Percentiles rank a stretch among this genome's conserved stretches.
These are phyloP conservation scores for Hedychridium roseum DNA, from an alignment of 2,888 invertebrate genomes.

Conservation along the genomic window DNA sequence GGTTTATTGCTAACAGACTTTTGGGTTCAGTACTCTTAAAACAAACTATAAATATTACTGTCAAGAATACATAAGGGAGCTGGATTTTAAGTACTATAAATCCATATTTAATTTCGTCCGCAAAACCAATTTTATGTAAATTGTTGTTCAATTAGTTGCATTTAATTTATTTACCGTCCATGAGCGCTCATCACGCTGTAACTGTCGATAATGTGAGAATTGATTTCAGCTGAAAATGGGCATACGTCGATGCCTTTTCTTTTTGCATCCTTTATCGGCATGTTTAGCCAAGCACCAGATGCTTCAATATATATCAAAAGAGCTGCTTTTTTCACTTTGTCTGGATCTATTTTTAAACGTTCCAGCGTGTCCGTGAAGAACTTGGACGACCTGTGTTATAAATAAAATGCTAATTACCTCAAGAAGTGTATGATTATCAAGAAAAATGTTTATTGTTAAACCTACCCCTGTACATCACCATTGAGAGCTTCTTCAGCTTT, in stretches of 20 bases:
- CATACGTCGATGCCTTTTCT: conserved; percentile 39
- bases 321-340: conserved; percentile 41
- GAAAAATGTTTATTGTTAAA: conserved; percentile 1
- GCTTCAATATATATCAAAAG: conserved; percentile 50
- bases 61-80: too few relatives aligned
- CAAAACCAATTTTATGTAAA: too few relatives aligned
- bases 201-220: conserved; percentile 40
- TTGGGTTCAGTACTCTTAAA: too few relatives aligned
- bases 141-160: too few relatives aligned
- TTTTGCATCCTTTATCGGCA: conserved; percentile 43
- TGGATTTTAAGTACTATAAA: too few relatives aligned
- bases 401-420: conserved; percentile 4
- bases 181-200: conserved; percentile 46
- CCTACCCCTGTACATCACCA: conserved; percentile 36
- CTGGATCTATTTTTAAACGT: conserved; percentile 24
- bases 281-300: conserved; percentile 46
- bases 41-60: too few relatives aligned
- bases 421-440: background rate
- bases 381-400: conserved; percentile 31
- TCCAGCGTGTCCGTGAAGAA: conserved; percentile 41
- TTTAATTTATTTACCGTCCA: conserved; percentile 48
- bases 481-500: conserved; percentile 35
- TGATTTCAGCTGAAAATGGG: conserved; percentile 39
- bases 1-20: too few relatives aligned
- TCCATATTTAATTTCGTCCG: too few relatives aligned